phyloP scores from a whole-genome alignment of 2,888 invertebrate genomes.

The Atrina japonica region DNA sequence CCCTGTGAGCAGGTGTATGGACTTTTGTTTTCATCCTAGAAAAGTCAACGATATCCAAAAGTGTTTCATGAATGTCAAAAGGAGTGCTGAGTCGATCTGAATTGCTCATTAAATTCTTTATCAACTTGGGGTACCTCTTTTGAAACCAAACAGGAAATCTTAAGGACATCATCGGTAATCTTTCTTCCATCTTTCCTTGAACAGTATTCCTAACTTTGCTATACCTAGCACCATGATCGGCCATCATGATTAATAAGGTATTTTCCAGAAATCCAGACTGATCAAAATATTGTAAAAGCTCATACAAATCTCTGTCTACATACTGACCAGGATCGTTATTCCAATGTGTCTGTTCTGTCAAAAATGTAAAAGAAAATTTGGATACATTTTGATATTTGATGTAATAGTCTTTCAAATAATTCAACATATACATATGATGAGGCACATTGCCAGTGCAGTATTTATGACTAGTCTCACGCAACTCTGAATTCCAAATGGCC shows the following conservation, averaged over 20 bases:
- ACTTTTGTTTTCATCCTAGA: constrained; percentile 33
- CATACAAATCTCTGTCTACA: constrained; percentile 69
- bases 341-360: constrained; percentile 72
- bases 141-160: constrained; percentile 69
- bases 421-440: constrained; percentile 70
- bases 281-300: constrained; percentile 62
- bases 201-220: constrained; percentile 67
- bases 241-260: constrained; percentile 73
- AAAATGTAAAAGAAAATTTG: constrained; percentile 74
- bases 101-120: constrained; percentile 65
- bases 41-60: constrained; percentile 74
- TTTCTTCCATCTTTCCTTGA: constrained; percentile 76
- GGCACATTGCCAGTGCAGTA: constrained; percentile 72
- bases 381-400: constrained; percentile 66
- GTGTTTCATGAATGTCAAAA: constrained; percentile 76
- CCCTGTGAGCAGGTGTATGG: constrained; percentile 37
- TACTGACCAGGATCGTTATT: constrained; percentile 75
- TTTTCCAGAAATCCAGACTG: constrained; percentile 65
- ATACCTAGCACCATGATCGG: constrained; percentile 76
- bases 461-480: constrained; percentile 54
- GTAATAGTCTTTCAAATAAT: constrained; percentile 75
- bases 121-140: constrained; percentile 54
- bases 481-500: constrained; percentile 58
- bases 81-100: constrained; percentile 70
- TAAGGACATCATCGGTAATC: constrained; percentile 75